These are phyloP conservation scores for Amphipoea lucens DNA, from an alignment of 2,888 invertebrate species.

Conservation along the genomic window DNA sequence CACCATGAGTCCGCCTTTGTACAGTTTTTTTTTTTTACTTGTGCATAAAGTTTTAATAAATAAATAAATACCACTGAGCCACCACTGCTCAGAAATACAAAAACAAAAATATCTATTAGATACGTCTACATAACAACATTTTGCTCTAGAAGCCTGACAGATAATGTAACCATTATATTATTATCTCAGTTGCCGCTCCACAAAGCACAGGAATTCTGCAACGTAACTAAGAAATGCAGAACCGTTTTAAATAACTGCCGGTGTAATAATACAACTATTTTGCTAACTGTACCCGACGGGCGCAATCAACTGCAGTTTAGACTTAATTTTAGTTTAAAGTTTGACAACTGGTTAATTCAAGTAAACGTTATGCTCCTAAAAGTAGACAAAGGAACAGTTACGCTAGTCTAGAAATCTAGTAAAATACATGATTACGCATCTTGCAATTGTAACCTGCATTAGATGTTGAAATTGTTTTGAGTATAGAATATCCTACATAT, in stretches of 20 bases:
- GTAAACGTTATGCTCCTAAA: not conserved
- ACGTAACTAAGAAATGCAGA: constrained; percentile 9
- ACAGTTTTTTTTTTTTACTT: too few relatives aligned
- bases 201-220: constrained; percentile 35
- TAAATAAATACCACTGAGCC: too few relatives aligned
- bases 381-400: constrained; percentile 23
- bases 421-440: not conserved
- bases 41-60: too few relatives aligned
- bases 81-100: not conserved
- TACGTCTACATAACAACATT: not conserved
- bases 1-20: too few relatives aligned
- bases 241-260: constrained; percentile 29
- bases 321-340: constrained; percentile 4
- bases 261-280: constrained; percentile 22
- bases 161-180: constrained; percentile 20
- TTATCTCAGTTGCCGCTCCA: constrained; percentile 21
- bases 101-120: not conserved
- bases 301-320: constrained; percentile 19
- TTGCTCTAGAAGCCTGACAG: not conserved
- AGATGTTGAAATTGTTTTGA: not conserved
- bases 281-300: constrained; percentile 34
- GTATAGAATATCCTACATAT: not conserved
- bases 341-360: not conserved
- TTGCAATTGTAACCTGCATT: not conserved
- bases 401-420: not conserved